These are phyloP conservation scores for Rhadinocentrus ornatus DNA, from an alignment of 2,797 vertebrate genomes.

Conservation along the genomic window DNA sequence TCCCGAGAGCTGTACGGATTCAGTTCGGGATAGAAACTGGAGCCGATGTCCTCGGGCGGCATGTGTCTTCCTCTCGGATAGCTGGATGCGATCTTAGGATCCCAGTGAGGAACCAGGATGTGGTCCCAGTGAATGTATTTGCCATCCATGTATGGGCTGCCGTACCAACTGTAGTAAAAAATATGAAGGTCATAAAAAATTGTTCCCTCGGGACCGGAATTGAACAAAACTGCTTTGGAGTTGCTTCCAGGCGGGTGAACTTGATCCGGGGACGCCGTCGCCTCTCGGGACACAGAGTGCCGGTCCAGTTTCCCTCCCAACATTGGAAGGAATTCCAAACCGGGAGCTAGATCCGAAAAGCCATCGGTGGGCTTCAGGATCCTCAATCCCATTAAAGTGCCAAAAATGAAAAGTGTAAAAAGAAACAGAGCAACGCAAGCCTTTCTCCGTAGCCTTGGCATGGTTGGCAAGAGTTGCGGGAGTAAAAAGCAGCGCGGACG, in stretches of 20 bases:
- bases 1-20: conserved; percentile 90
- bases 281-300: conserved; percentile 72
- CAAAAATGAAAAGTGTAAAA: conserved; percentile 89
- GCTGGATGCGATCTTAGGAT: conserved; percentile 91
- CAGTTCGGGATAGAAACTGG: conserved; percentile 90
- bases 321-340: conserved; percentile 82
- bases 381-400: conserved; percentile 90
- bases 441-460: conserved; percentile 88
- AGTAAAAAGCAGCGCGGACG: conserved; percentile 19
- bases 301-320: conserved; percentile 77
- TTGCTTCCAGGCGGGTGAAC: conserved; percentile 54
- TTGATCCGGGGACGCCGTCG: conserved; percentile 75
- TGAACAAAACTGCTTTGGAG: conserved; percentile 71
- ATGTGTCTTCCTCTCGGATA: conserved; percentile 90
- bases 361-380: conserved; percentile 88
- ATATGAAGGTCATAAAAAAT: conserved; percentile 89
- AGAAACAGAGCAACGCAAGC: conserved; percentile 88
- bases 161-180: conserved; percentile 92
- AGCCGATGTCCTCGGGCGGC: conserved; percentile 90
- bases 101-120: conserved; percentile 92
- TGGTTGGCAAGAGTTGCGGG: conserved; percentile 49
- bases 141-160: conserved; percentile 82
- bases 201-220: conserved; percentile 77
- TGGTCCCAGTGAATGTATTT: conserved; percentile 92
- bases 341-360: conserved; percentile 85